These are phyloP conservation scores for Scalopus aquaticus DNA, from an alignment of 2,113 vertebrate genomes.

Conservation along the genomic window DNA sequence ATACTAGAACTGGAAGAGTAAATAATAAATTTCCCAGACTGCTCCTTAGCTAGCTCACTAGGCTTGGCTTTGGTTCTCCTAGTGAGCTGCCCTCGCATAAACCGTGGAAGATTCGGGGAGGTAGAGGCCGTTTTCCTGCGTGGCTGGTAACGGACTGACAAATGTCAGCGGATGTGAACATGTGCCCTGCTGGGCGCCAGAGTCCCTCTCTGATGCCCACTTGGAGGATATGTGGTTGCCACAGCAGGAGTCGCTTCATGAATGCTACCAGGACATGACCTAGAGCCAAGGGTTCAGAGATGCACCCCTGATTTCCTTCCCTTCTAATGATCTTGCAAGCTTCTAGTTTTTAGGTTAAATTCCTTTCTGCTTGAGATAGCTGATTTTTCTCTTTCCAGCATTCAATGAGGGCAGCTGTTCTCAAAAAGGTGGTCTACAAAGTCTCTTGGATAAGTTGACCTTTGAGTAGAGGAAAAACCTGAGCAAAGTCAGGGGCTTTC, in stretches of 20 bases:
- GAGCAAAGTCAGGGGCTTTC: neutral
- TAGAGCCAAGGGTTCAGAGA: neutral
- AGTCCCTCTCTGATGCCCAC: neutral
- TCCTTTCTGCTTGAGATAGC: neutral
- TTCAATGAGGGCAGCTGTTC: neutral
- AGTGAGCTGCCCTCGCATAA: neutral
- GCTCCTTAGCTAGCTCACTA: neutral
- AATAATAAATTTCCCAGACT: neutral
- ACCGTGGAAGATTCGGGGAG: neutral
- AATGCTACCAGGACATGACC: neutral
- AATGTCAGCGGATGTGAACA: neutral
- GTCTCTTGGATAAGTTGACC: neutral
- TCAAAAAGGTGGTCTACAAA: neutral
- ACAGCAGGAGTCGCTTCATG: neutral
- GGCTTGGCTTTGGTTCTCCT: neutral
- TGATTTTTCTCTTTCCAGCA: neutral
- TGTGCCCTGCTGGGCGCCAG: neutral
- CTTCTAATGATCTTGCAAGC: neutral
- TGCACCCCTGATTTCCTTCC: neutral
- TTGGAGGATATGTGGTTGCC: neutral
- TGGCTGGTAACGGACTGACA: neutral
- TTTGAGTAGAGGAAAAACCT: neutral
- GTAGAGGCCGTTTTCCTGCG: neutral
- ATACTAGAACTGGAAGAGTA: neutral
- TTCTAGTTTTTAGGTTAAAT: neutral